Percentiles rank a stretch among this genome's conserved stretches.
Evolutionary conservation across 2,888 invertebrate genomes (phyloP).

Genomic region (Chymomyza fuscimana): DNA sequence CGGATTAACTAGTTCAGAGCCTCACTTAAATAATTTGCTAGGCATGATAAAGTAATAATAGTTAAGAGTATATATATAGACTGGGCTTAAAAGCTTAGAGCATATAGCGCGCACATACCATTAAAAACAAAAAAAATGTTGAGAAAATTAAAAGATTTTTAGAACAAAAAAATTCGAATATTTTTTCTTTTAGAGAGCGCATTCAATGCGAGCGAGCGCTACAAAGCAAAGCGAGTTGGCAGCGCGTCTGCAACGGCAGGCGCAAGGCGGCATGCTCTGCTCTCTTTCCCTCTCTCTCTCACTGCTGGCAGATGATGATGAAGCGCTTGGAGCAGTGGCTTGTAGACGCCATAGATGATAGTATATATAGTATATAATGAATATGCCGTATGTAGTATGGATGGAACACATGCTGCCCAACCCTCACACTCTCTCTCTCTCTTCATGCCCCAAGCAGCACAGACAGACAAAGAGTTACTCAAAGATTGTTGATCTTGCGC

Average conservation of each 20-base stretch:
- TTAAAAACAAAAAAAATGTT: background rate
- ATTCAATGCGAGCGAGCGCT: conserved; percentile 1
- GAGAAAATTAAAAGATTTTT: background rate
- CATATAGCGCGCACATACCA: background rate
- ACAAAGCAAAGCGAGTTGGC: conserved; percentile 1
- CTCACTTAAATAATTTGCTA: background rate
- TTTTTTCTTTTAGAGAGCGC: background rate
- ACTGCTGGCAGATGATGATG: conserved; percentile 22
- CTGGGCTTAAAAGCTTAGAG: background rate
- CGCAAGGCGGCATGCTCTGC: background rate
- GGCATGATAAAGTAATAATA: background rate
- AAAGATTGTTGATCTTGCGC: conserved; percentile 88
- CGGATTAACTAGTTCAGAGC: background rate
- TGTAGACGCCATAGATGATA: conserved; percentile 2
- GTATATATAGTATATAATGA: background rate
- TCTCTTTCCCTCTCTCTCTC: background rate
- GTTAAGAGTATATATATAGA: background rate
- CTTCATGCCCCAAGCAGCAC: background rate
- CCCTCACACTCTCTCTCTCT: conserved; percentile 13
- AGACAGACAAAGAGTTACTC: conserved; percentile 49
- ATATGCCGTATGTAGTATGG: background rate
- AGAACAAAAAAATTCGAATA: background rate
- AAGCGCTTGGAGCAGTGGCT: conserved; percentile 47
- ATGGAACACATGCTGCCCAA: conserved; percentile 18
- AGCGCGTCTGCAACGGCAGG: background rate